Evolutionary conservation across 2,888 invertebrate species (phyloP).

Genomic region (Anoplius nigerrimus): DNA sequence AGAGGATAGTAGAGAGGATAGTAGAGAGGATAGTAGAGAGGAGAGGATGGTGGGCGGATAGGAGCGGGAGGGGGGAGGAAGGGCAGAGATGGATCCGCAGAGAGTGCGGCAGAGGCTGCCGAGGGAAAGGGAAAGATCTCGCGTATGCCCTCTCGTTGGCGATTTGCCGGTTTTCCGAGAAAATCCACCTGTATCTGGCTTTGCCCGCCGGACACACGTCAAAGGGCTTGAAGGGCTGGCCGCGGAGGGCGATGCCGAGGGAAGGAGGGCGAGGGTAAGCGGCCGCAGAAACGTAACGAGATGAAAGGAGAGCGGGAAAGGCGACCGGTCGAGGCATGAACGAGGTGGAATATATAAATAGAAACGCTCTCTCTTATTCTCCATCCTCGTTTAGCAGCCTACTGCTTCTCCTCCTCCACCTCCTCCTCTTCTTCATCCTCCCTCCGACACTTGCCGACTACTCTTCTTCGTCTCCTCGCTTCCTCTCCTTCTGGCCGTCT

Average conservation of each 20-base stretch:
- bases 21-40: no score
- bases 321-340: slow-evolving; percentile 59
- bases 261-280: slow-evolving; percentile 29
- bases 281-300: slow-evolving; percentile 68
- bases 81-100: no score
- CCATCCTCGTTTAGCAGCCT: background rate
- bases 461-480: slow-evolving; percentile 37
- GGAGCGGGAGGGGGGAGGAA: background rate
- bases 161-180: slow-evolving; percentile 1
- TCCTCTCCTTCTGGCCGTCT: slow-evolving; percentile 35
- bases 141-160: background rate
- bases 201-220: slow-evolving; percentile 28
- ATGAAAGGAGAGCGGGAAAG: slow-evolving; percentile 69
- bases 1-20: no score
- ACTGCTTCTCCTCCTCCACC: background rate
- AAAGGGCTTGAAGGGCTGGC: slow-evolving; percentile 30
- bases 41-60: background rate
- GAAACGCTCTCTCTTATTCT: slow-evolving; percentile 48
- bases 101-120: no score
- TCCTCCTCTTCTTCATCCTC: background rate
- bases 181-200: slow-evolving; percentile 38
- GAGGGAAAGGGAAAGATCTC: no score
- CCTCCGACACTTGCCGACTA: slow-evolving; percentile 11
- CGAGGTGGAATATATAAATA: slow-evolving; percentile 73
- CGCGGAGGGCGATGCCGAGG: slow-evolving; percentile 1